Conservation (phyloP, 1,140 invertebrate species). For the Drosophila miranda region DNA sequence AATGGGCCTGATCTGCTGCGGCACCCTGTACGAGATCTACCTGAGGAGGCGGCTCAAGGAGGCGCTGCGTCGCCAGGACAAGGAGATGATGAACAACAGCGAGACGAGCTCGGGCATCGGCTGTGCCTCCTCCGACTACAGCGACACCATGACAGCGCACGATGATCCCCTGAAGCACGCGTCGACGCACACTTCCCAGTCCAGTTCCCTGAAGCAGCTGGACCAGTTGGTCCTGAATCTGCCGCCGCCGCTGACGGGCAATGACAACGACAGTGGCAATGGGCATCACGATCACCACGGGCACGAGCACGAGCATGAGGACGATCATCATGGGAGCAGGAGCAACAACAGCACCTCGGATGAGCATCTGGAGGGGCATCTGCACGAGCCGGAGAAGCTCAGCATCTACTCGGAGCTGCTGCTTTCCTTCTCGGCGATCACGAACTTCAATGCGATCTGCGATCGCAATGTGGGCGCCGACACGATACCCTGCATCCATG, state of each 20-base stretch:
- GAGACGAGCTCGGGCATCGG: conserved; percentile 82
- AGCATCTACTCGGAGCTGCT: conserved; percentile 87
- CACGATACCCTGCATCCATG: conserved; percentile 92
- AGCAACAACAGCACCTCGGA: conserved; percentile 85
- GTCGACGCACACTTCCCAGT: conserved; percentile 45
- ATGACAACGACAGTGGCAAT: conserved; percentile 65
- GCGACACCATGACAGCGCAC: conserved; percentile 71
- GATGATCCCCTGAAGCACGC: conserved; percentile 62
- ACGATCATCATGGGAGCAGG: conserved; percentile 69
- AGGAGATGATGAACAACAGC: conserved; percentile 80
- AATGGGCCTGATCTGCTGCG: conserved; percentile 84
- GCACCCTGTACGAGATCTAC: conserved; percentile 85
- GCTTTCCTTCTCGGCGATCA: conserved; percentile 90
- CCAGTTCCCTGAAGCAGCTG: conserved; percentile 71
- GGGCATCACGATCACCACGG: conserved; percentile 82
- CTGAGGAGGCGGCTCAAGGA: conserved; percentile 82
- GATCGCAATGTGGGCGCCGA: conserved; percentile 90
- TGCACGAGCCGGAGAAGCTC: conserved; percentile 82
- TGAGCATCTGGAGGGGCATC: conserved; percentile 84
- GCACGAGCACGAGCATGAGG: conserved; percentile 55
- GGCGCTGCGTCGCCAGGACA: conserved; percentile 71
- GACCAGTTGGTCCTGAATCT: conserved; percentile 73
- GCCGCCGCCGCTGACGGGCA: conserved; percentile 52
- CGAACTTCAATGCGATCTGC: conserved; percentile 90
- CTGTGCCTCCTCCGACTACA: conserved; percentile 82